Evolutionary conservation across 2,888 invertebrate species (phyloP), one percentile per base, ranked within the genome.

Genomic region (Caradrina kadenii): DNA sequence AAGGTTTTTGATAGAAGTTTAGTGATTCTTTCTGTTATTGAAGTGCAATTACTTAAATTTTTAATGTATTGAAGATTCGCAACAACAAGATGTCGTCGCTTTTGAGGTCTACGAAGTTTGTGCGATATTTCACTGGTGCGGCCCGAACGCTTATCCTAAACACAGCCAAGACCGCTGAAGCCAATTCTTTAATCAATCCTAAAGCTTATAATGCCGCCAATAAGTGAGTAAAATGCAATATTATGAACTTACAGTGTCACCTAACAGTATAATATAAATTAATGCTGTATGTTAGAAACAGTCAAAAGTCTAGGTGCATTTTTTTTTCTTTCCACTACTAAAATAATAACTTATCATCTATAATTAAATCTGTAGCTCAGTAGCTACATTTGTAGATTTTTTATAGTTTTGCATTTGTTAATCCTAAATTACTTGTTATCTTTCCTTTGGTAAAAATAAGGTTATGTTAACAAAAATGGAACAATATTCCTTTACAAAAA

Each of bases 41-140:
- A 62, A 61, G 48, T 31, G 35, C 19, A 35, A 49, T 50, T 62
- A 31, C n/a, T 26, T 64, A 0, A 10, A 53, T 56, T 56, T 63
- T 82, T 82, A 78, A 87, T 88, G 85, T 70, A 68, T 66, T 86
- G 82, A 73, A 75, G 74, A 76, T 74, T 52, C 19, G 65, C 58
- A 62, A 55, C 69, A 76, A 58, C 70, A 94, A 80, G 82, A 97
- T 97, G 97, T 96, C 97, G 87, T 97, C 97, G 76, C 96, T 97
- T 82, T 91, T 97, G 87, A 96, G 98, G 85, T 97, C 97, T 64
- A 97, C 97, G 48, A 98, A 97, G 92, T 97, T 97, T 93, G 96
- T 97, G 80, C 96, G 97, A 81, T 97, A 97, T 91, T 97, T 97
- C 87, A 97, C 97, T 79, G 97, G 97, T 86, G 97, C 97, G 83